Conservation (phyloP, 2,797 vertebrate genomes). For the Labroides dimidiatus region DNA sequence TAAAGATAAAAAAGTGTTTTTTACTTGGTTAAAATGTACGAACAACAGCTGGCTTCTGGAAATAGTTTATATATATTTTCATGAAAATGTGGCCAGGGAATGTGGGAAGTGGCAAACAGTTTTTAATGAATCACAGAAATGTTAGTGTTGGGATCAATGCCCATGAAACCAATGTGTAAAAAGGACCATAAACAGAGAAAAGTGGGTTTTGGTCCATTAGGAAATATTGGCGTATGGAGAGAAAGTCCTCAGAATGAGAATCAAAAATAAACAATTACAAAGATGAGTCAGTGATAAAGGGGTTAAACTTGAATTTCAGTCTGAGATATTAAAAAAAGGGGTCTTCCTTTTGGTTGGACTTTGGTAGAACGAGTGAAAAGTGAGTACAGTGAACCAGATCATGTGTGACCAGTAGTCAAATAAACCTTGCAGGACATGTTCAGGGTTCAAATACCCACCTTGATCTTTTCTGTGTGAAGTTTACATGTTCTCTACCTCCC, state of each 20-base stretch:
- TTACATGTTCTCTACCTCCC: slow-evolving; percentile 62
- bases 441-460: slow-evolving; percentile 54
- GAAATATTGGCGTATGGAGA: too few relatives aligned
- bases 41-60: not conserved
- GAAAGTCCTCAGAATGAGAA: not conserved
- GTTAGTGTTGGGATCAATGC: slow-evolving; percentile 5
- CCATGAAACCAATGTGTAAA: not conserved
- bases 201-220: not conserved
- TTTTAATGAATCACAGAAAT: slow-evolving; percentile 1
- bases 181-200: slow-evolving; percentile 13
- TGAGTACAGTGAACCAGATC: slow-evolving; percentile 35
- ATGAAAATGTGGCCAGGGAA: not conserved
- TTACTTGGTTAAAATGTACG: too few relatives aligned
- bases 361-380: not conserved
- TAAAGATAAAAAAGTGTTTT: too few relatives aligned
- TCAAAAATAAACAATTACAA: not conserved
- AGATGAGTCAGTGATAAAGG: too few relatives aligned
- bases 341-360: too few relatives aligned
- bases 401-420: slow-evolving; percentile 54
- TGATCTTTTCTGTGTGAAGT: slow-evolving; percentile 70
- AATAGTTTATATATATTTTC: not conserved
- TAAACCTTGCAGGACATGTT: slow-evolving; percentile 54
- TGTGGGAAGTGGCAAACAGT: not conserved
- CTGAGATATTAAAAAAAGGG: too few relatives aligned
- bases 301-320: too few relatives aligned